Conservation (phyloP, 2,113 vertebrate species). For the Sminthopsis crassicaudata region DNA sequence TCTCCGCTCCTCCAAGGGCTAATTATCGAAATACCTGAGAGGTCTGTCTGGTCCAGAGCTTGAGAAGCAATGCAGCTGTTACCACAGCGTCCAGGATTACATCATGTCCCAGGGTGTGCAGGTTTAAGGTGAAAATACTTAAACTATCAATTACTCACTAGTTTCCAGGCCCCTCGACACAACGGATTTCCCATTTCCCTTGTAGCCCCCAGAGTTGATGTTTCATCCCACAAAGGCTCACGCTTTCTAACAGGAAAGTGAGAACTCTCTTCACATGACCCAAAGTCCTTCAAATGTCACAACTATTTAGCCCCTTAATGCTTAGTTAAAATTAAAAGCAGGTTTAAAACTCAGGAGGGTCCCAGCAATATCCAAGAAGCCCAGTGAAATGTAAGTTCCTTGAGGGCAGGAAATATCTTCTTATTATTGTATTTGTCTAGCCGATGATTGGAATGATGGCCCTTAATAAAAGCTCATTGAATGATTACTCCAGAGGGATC, state of each 20-base stretch:
- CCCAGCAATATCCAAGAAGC: not conserved
- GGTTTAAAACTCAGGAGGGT: not conserved
- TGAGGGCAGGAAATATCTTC: not conserved
- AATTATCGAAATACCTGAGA: slow-evolving; percentile 31
- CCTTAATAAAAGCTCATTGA: not conserved
- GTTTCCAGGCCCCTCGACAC: not conserved
- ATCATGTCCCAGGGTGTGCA: not conserved
- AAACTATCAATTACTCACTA: not conserved
- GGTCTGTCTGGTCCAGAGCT: not conserved
- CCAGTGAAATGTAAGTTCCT: not conserved
- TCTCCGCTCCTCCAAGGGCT: not conserved
- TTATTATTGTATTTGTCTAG: not conserved
- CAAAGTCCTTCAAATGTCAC: slow-evolving; percentile 1
- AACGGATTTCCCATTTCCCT: not conserved
- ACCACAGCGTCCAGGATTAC: not conserved
- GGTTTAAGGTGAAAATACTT: not conserved
- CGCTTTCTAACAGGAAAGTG: not conserved
- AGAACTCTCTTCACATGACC: not conserved
- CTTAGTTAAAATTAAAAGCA: not conserved
- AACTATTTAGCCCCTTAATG: slow-evolving; percentile 1
- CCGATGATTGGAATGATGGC: not conserved
- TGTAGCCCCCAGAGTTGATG: no score
- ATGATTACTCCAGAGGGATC: not conserved
- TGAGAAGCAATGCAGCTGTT: not conserved
- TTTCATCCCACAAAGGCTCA: not conserved